A percentile compares a stretch with the other conserved stretches of the same genome.
These are phyloP conservation scores for Pinna nobilis DNA, from an alignment of 1,140 invertebrate species.

Conservation along the genomic window DNA sequence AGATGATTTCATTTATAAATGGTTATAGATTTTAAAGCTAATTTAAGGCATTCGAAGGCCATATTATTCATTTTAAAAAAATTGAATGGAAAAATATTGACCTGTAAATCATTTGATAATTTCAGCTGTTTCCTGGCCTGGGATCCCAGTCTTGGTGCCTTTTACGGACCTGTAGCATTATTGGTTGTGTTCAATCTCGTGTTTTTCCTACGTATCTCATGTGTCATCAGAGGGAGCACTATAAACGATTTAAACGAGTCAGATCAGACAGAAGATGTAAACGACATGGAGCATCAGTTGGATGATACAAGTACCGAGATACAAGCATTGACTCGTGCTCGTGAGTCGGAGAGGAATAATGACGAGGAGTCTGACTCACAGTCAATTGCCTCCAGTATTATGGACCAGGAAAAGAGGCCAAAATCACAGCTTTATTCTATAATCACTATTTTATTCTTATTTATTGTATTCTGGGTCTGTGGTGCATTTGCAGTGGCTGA, in stretches of 20 bases:
- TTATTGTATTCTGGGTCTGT: slow-evolving; percentile 84
- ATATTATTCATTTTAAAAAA: slow-evolving; percentile 81
- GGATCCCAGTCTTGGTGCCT: slow-evolving; percentile 85
- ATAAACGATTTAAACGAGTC: slow-evolving; percentile 49
- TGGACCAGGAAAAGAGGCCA: slow-evolving; percentile 88
- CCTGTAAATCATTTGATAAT: slow-evolving; percentile 31
- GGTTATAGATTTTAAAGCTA: too few relatives aligned
- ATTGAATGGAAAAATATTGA: slow-evolving; percentile 71
- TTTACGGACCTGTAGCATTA: slow-evolving; percentile 86
- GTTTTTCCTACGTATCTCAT: slow-evolving; percentile 84
- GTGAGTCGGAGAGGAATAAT: slow-evolving; percentile 56
- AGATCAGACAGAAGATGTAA: slow-evolving; percentile 75
- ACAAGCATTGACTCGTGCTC: slow-evolving; percentile 41
- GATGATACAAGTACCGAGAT: slow-evolving; percentile 56
- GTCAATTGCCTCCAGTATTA: slow-evolving; percentile 81
- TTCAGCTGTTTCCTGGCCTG: slow-evolving; percentile 86
- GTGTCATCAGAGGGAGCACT: slow-evolving; percentile 78
- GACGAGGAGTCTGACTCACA: slow-evolving; percentile 48
- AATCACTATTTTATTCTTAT: slow-evolving; percentile 84
- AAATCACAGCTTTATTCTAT: slow-evolving; percentile 87
- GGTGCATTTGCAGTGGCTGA: slow-evolving; percentile 78
- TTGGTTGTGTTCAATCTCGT: slow-evolving; percentile 84
- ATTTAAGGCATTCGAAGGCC: too few relatives aligned
- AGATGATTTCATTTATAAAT: too few relatives aligned
- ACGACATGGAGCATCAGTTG: slow-evolving; percentile 76